Evolutionary conservation across 1,140 invertebrate species (phyloP).

Genomic region (Limonius californicus): DNA sequence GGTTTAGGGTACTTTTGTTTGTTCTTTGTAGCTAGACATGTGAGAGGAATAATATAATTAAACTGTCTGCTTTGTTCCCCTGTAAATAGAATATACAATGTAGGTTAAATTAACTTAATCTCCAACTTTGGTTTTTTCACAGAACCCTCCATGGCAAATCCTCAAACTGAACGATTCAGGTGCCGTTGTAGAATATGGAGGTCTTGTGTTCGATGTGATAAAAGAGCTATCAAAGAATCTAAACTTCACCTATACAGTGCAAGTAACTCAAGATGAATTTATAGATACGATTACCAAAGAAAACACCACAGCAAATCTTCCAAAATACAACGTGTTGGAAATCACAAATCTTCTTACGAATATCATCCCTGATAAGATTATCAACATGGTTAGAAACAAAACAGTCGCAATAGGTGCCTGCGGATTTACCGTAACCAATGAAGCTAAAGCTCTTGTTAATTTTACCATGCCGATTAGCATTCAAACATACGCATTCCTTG

Average conservation of each 20-base stretch:
- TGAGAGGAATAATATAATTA: background rate
- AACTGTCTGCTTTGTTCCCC: background rate
- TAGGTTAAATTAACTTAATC: no score
- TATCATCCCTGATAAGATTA: constrained; percentile 45
- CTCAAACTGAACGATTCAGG: constrained; percentile 56
- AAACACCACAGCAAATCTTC: background rate
- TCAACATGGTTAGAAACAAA: constrained; percentile 46
- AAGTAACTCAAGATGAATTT: constrained; percentile 26
- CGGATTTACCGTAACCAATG: constrained; percentile 63
- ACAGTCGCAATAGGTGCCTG: constrained; percentile 69
- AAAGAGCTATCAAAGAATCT: constrained; percentile 69
- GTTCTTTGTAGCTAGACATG: no score
- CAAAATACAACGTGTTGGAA: constrained; percentile 17
- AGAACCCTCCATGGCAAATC: constrained; percentile 86
- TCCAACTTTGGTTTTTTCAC: constrained; percentile 32
- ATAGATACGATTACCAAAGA: constrained; percentile 7
- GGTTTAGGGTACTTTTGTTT: no score
- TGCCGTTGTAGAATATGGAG: constrained; percentile 54
- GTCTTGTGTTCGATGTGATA: constrained; percentile 77
- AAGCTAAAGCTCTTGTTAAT: constrained; percentile 63
- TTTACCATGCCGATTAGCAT: constrained; percentile 75
- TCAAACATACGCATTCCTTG: constrained; percentile 75
- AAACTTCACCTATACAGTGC: constrained; percentile 69
- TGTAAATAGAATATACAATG: background rate
- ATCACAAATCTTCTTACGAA: constrained; percentile 32